Conservation (phyloP, 2,888 invertebrate species). For the Sphinx pinastri region DNA sequence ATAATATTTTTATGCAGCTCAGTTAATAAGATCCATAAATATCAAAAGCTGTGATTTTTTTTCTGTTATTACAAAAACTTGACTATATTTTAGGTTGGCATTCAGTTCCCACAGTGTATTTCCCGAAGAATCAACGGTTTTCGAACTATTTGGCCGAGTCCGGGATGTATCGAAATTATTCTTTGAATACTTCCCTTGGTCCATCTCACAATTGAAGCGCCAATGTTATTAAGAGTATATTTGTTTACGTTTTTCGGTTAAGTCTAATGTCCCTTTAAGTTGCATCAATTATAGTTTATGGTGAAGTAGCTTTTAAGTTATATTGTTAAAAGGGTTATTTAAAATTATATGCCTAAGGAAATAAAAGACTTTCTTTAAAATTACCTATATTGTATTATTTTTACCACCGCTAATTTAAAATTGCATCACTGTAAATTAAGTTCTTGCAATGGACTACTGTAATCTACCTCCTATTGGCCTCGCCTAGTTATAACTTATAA, state of each 20-base stretch:
- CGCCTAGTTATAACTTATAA: no score
- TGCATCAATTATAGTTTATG: neutral
- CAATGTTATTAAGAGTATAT: neutral
- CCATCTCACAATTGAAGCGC: constrained; percentile 26
- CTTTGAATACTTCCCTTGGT: constrained; percentile 89
- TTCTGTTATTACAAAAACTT: no score
- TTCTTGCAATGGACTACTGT: no score
- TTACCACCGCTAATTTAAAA: neutral
- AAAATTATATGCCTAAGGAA: neutral
- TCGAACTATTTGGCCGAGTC: constrained; percentile 85
- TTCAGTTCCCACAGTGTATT: constrained; percentile 88
- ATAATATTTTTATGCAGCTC: no score
- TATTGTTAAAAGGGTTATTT: neutral
- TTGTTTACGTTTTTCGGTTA: neutral
- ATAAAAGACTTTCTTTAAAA: neutral
- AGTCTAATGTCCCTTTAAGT: neutral
- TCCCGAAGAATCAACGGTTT: constrained; percentile 89
- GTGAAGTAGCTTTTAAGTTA: no score
- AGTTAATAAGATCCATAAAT: no score
- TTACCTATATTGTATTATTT: no score
- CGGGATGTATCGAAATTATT: constrained; percentile 93
- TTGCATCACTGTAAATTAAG: no score
- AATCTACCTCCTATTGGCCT: no score
- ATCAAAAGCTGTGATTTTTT: no score
- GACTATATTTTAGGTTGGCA: constrained; percentile 73